A percentile compares a stretch with the other conserved stretches of the same genome.
Evolutionary conservation across 2,888 invertebrate species (phyloP).

Genomic region (Eupeodes latifasciatus): DNA sequence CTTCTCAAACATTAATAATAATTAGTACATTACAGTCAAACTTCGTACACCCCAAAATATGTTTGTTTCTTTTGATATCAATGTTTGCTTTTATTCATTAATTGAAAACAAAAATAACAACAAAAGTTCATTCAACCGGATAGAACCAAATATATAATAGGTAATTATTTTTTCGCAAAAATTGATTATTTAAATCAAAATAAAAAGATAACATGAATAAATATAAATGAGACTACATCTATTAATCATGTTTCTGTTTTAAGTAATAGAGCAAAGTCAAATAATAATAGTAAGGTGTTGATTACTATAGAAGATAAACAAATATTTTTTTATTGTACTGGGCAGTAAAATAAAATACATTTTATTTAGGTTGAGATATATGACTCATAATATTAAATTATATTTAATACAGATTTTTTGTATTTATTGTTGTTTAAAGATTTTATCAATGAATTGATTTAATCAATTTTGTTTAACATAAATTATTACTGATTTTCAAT

Average conservation of each 20-base stretch:
- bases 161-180: neutral
- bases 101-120: neutral
- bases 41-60: neutral
- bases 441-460: neutral
- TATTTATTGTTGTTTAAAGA: neutral
- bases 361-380: neutral
- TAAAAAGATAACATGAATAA: neutral
- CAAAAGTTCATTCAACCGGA: conserved; percentile 20
- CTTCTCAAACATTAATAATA: too few relatives aligned
- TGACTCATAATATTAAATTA: neutral
- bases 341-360: neutral
- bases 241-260: conserved; percentile 24
- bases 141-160: neutral
- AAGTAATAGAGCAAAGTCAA: neutral
- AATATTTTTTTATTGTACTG: neutral
- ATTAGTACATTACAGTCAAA: too few relatives aligned
- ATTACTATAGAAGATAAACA: neutral
- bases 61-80: neutral
- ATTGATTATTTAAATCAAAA: conserved; percentile 18
- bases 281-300: neutral
- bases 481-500: too few relatives aligned
- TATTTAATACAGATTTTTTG: neutral
- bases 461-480: neutral
- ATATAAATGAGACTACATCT: neutral
- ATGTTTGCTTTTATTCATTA: neutral